These are phyloP conservation scores for Anabas testudineus DNA, from an alignment of 2,797 vertebrate species.

Conservation along the genomic window DNA sequence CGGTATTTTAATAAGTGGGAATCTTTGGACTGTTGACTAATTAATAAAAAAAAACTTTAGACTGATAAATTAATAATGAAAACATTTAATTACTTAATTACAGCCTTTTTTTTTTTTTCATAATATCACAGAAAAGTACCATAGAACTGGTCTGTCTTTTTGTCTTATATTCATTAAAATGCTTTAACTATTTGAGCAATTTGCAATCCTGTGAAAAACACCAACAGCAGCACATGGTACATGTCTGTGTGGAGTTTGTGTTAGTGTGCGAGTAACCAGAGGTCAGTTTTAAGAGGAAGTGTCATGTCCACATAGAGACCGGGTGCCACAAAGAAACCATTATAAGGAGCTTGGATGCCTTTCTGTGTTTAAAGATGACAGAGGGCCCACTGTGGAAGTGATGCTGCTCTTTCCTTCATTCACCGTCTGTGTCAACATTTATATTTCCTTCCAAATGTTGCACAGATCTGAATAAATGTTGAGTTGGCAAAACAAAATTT, in stretches of 20 bases:
- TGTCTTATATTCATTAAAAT: background rate
- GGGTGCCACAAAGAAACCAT: constrained; percentile 39
- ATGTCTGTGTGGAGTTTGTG: background rate
- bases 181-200: background rate
- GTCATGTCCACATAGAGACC: constrained; percentile 15
- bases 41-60: too few relatives aligned
- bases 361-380: constrained; percentile 20
- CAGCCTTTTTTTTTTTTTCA: too few relatives aligned
- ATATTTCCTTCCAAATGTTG: constrained; percentile 12
- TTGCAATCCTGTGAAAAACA: background rate
- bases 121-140: too few relatives aligned
- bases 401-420: constrained; percentile 5
- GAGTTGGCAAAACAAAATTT: background rate
- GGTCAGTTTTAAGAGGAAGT: constrained; percentile 41
- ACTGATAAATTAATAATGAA: too few relatives aligned
- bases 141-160: background rate
- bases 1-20: too few relatives aligned
- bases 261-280: background rate
- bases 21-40: too few relatives aligned
- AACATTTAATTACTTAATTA: too few relatives aligned
- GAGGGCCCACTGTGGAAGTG: constrained; percentile 35
- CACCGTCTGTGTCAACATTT: constrained; percentile 36
- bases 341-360: constrained; percentile 11
- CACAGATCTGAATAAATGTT: constrained; percentile 9
- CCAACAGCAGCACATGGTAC: background rate